A percentile compares a stretch with the other conserved stretches of the same genome.
Conservation (phyloP, 2,113 vertebrate genomes). For the Oostethus manadensis region DNA sequence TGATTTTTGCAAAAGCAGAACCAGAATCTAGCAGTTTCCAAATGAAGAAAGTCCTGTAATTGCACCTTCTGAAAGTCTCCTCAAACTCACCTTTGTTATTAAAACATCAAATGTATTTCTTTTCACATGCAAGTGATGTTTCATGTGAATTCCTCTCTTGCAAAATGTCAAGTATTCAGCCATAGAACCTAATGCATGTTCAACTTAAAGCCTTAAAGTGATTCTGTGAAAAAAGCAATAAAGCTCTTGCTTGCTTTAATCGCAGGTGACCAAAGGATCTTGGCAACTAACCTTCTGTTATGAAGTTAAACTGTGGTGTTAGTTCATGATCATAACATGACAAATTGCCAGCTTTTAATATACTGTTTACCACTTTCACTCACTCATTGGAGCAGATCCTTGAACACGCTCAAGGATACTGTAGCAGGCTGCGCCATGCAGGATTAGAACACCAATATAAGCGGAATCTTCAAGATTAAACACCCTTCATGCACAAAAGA, state of each 20-base stretch:
- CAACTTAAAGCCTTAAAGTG: neutral
- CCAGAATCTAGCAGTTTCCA: constrained; percentile 28
- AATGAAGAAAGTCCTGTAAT: constrained; percentile 21
- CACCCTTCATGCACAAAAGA: too few relatives aligned
- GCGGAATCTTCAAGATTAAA: too few relatives aligned
- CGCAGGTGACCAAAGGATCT: neutral
- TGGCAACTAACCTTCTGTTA: too few relatives aligned
- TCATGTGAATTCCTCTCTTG: constrained; percentile 22
- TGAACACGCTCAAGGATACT: too few relatives aligned
- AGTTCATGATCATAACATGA: neutral
- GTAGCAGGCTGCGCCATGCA: too few relatives aligned
- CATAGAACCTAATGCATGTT: neutral
- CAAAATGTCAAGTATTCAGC: constrained; percentile 4
- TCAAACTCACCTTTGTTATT: constrained; percentile 17
- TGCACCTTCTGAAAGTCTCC: constrained; percentile 29
- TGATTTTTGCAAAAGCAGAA: constrained; percentile 31
- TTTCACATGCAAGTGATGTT: constrained; percentile 18
- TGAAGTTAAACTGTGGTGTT: too few relatives aligned
- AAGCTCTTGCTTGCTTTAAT: neutral
- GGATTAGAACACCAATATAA: too few relatives aligned
- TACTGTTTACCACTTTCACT: too few relatives aligned
- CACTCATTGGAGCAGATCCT: too few relatives aligned
- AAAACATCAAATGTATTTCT: constrained; percentile 8
- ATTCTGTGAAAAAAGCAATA: neutral
- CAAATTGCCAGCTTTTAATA: neutral